phyloP scores from a whole-genome alignment of 2,113 vertebrate genomes.

The Zosterops hypoxanthus region DNA sequence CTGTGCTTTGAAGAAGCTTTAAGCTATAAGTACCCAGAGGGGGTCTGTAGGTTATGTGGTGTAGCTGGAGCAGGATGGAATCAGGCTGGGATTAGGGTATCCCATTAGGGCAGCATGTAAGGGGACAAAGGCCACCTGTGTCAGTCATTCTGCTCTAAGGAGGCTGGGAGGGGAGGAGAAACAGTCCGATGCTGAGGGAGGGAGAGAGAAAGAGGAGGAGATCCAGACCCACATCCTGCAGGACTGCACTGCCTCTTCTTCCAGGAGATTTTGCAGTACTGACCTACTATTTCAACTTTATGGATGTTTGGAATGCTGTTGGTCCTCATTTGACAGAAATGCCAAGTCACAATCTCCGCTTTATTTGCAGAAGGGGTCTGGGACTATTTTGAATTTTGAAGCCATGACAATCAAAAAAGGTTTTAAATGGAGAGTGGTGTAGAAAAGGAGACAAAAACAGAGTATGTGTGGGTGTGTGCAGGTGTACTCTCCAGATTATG shows the following conservation, averaged over 20 bases:
- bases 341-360: neutral
- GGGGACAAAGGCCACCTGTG: neutral
- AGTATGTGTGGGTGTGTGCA: neutral
- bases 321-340: neutral
- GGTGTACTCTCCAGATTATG: neutral
- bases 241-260: neutral
- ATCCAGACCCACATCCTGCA: neutral
- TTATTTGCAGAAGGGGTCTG: neutral
- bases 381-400: neutral
- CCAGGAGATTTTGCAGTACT: neutral
- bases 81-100: neutral
- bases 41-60: neutral
- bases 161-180: neutral
- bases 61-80: neutral
- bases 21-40: accelerated
- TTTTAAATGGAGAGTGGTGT: neutral
- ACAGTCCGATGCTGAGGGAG: neutral
- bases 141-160: neutral
- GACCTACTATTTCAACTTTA: neutral
- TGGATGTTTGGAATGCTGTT: neutral
- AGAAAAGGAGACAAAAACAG: neutral
- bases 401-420: neutral
- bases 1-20: neutral
- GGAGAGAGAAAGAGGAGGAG: neutral
- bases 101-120: neutral